Conservation (phyloP, 2,888 invertebrate species). For the Abrostola tripartita region DNA sequence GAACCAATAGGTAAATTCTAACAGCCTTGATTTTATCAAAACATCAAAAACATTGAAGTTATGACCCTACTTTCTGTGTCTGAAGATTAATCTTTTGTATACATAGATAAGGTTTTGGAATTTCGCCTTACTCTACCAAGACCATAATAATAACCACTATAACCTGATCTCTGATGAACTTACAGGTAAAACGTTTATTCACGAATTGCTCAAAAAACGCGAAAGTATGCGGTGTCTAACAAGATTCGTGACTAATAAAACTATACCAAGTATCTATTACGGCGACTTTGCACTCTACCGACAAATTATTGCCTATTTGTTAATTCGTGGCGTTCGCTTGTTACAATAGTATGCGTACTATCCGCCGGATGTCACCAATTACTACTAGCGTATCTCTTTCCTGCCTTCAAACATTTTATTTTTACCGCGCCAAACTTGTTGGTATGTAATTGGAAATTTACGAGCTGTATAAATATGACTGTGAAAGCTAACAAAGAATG, state of each 20-base stretch:
- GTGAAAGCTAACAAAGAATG: neutral
- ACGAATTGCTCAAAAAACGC: neutral
- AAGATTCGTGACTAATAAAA: neutral
- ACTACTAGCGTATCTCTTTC: slow-evolving; percentile 51
- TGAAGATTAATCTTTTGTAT: too few relatives aligned
- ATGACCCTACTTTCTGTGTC: too few relatives aligned
- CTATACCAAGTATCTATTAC: slow-evolving; percentile 18
- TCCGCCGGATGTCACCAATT: slow-evolving; percentile 58
- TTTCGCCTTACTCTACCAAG: too few relatives aligned
- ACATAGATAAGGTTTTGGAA: too few relatives aligned
- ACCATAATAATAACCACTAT: too few relatives aligned
- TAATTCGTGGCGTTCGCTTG: slow-evolving; percentile 54
- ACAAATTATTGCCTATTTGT: slow-evolving; percentile 58
- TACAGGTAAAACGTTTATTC: too few relatives aligned
- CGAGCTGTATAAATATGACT: slow-evolving; percentile 32
- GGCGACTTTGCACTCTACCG: slow-evolving; percentile 30
- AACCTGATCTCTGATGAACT: too few relatives aligned
- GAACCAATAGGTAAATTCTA: too few relatives aligned
- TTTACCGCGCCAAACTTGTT: slow-evolving; percentile 52
- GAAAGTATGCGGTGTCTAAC: neutral
- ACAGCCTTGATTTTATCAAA: too few relatives aligned
- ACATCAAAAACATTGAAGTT: too few relatives aligned
- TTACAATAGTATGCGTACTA: slow-evolving; percentile 37
- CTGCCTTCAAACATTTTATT: slow-evolving; percentile 56
- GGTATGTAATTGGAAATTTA: slow-evolving; percentile 47